These are phyloP conservation scores for Pseudobourletiella spinata DNA, from an alignment of 1,140 invertebrate species.

Conservation along the genomic window DNA sequence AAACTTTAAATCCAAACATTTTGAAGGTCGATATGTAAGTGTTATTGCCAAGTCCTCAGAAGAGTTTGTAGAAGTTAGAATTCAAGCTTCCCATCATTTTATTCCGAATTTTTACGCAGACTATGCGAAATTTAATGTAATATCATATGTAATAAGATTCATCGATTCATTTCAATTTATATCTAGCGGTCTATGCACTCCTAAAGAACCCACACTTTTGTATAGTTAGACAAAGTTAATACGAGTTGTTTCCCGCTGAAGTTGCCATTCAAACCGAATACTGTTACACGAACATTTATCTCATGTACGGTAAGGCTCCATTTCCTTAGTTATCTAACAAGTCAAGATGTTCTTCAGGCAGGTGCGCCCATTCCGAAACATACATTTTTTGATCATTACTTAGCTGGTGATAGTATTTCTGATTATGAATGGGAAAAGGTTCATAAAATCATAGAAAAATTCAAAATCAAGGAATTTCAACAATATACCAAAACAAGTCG, in stretches of 20 bases:
- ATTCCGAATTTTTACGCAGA: not conserved
- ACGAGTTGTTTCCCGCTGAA: not conserved
- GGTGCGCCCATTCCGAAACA: not conserved
- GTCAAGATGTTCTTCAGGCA: not conserved
- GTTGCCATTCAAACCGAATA: no score
- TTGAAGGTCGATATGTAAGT: not conserved
- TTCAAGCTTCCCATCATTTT: not conserved
- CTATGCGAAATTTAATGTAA: not conserved
- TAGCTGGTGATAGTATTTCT: not conserved
- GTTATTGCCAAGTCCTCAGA: not conserved
- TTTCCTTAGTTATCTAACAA: not conserved
- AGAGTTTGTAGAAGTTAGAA: not conserved
- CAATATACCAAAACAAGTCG: no score
- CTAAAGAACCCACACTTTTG: not conserved
- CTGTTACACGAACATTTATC: not conserved
- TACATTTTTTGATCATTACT: not conserved
- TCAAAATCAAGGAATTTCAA: no score
- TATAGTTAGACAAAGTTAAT: no score
- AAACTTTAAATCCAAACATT: not conserved
- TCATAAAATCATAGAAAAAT: not conserved
- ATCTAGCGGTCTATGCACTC: not conserved
- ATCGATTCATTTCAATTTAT: not conserved
- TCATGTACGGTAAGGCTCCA: not conserved
- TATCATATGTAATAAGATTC: not conserved
- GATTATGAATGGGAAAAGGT: not conserved